Evolutionary conservation across 1,140 invertebrate genomes (phyloP), one percentile per base, ranked within the genome.

Genomic region (Meloidogyne hapla): DNA sequence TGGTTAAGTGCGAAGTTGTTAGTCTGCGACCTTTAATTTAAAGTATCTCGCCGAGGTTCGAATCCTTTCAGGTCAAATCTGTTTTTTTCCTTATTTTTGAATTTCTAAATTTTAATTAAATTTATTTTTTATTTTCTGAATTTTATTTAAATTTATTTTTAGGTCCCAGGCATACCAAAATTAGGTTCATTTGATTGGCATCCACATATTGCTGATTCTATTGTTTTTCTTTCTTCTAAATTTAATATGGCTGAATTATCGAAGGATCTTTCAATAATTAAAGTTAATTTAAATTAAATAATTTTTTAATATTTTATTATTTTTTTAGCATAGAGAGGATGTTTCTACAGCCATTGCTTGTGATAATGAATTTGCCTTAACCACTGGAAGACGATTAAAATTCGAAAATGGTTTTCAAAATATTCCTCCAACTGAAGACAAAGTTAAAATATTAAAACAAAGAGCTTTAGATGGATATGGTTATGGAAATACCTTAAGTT

Each of bases 181-280:
- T 42, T 77, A 6, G 23, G 33, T n/a, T 74, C 76, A 28, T 77
- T 77, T 15, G 76, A 77, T 38, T 77, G 76, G 76, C 76, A 77
- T 28, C 76, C 76, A 13, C 48, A 61, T 26, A 38, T 56, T 56
- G 66, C 26, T 13, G 28, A 77, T 28, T 42, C 56, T 33, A 38
- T 77, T n/a, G 63, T 68, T 21, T 33, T 77, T 38, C 40, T 77
- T 5, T 23, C 62, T 40, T 64, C 28, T 6, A 61, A 63, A 56
- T 25, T 63, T 25, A 56, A 45, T 33, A 15, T 68, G 6, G 10
- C 48, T 21, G 56, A 25, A 33, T n/a, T 68, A 23, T 15, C 71
- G 0, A 75, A 77, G 23, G 21, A 45, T 45, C 38, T 77, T 45
- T 6, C n/a, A 65, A 77, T 77, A 33, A 77, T 77, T 75, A 21